Percentiles rank a stretch among this genome's conserved stretches.
phyloP scores from a whole-genome alignment of 1,140 invertebrate species.

The Cephus cinctus region DNA sequence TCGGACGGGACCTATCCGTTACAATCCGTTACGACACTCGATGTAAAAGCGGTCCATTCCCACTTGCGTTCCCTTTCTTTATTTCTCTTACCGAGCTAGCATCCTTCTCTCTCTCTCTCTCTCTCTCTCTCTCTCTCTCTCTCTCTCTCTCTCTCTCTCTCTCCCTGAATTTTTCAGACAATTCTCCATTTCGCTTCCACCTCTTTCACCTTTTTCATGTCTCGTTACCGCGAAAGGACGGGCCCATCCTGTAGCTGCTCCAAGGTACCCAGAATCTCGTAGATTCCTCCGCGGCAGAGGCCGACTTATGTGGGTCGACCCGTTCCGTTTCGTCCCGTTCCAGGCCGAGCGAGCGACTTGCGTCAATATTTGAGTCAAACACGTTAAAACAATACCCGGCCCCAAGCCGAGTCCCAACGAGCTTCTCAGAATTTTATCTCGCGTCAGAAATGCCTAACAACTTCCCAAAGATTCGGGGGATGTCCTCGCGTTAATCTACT shows the following conservation, averaged over 20 bases:
- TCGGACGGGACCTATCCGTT: no score
- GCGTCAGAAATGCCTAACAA: slow-evolving; percentile 49
- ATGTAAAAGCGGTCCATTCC: no score
- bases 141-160: slow-evolving; percentile 2
- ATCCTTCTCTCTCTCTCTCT: neutral
- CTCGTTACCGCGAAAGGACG: slow-evolving; percentile 25
- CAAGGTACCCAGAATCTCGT: no score
- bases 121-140: neutral
- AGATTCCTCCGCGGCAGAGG: no score
- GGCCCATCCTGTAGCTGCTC: slow-evolving; percentile 12
- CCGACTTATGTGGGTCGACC: slow-evolving; percentile 41
- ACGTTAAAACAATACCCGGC: slow-evolving; percentile 57
- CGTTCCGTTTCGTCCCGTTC: slow-evolving; percentile 27
- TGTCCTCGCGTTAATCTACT: neutral
- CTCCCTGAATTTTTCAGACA: slow-evolving; percentile 16
- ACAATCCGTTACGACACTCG: no score
- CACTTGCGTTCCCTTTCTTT: neutral
- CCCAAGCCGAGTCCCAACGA: slow-evolving; percentile 46
- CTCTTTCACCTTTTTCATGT: no score
- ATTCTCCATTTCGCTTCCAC: slow-evolving; percentile 11
- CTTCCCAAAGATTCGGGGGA: slow-evolving; percentile 30
- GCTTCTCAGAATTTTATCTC: slow-evolving; percentile 55
- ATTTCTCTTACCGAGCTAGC: slow-evolving; percentile 1
- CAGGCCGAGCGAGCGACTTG: slow-evolving; percentile 40
- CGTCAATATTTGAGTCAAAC: slow-evolving; percentile 59